A percentile compares a stretch with the other conserved stretches of the same genome.
Conservation (phyloP, 2,113 vertebrate species). For the Scortum barcoo region DNA sequence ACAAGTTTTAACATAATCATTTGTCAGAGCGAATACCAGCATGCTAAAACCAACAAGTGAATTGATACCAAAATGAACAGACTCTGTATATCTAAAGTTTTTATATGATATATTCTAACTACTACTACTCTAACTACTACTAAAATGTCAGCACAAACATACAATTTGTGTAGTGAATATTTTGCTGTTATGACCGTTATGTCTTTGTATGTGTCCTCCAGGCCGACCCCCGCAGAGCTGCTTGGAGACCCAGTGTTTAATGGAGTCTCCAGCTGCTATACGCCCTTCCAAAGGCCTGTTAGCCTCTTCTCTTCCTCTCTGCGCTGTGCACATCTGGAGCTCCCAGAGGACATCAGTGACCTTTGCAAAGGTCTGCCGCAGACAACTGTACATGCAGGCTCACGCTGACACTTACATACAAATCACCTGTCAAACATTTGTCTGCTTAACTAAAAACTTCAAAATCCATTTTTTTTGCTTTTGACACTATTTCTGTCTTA, state of each 20-base stretch:
- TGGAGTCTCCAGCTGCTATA: constrained; percentile 86
- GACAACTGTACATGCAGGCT: not conserved
- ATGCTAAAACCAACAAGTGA: not conserved
- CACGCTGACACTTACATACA: constrained; percentile 1
- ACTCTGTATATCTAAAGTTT: not conserved
- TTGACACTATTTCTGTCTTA: no score
- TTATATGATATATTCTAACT: not conserved
- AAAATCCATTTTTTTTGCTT: not conserved
- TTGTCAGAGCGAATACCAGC: constrained; percentile 9
- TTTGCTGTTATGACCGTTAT: not conserved
- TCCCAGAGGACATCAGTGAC: constrained; percentile 94
- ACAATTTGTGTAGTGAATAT: not conserved
- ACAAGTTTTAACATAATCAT: not conserved
- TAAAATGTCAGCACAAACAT: not conserved
- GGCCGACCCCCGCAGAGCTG: constrained; percentile 90
- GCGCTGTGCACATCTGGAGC: constrained; percentile 91
- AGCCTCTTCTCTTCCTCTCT: constrained; percentile 93
- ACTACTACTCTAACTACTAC: not conserved
- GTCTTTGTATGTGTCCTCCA: constrained; percentile 59
- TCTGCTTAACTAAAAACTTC: not conserved
- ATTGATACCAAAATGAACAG: constrained; percentile 16
- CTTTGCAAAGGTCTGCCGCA: constrained; percentile 90
- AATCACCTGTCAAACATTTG: not conserved
- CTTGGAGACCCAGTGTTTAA: constrained; percentile 88
- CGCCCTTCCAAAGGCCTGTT: constrained; percentile 87